Base-by-base conservation (phyloP, 2,888 invertebrate genomes). In the Epiblema foenella region DNA sequence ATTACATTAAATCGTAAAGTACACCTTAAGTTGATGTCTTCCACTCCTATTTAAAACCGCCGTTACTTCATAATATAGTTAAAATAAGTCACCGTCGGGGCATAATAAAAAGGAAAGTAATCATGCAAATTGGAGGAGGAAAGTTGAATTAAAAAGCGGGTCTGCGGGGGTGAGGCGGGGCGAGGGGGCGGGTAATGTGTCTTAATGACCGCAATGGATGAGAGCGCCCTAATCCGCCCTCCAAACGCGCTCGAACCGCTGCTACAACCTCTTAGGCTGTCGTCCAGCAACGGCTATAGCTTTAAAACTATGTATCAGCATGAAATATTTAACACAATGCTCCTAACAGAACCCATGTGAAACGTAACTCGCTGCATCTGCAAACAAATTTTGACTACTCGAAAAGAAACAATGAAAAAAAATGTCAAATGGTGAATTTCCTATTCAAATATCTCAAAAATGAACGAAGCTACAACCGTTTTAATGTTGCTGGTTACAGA, bases 131-230 rank as follows among this genome's bases (percentile, higher is more conserved):
- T 91, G 91, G 85, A 81, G 85, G 83, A 89, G 86, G 88, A 89
- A 93, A 92, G 93, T 93, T 92, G 93, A 93, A 93, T 93, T 93
- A 93, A 93, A 93, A 92, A 90, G 87, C 88, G 87, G 88, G 86
- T 85, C 82, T 82, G 84, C 78, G 79, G 69, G 75, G 71, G 75
- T 70, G 42, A 74, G 24, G 62, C 63, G 78, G 73, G 75, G 72
- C 68, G 65, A 64, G 69, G 77, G 81, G 79, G 78, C 76, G 86
- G 84, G 88, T 89, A 87, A 92, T 91, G 92, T 91, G 88, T 92
- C 93, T 93, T 93, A 93, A 93, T 93, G 93, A 93, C 93, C 93
- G 84, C 92, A 89, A 89, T 89, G 91, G 92, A 91, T 92, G 89
- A 90, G 86, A 90, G 86, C 86, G 81, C 74, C 83, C 80, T 90